Conservation (phyloP, 2,888 invertebrate species). For the Priocnemis perturbator region DNA sequence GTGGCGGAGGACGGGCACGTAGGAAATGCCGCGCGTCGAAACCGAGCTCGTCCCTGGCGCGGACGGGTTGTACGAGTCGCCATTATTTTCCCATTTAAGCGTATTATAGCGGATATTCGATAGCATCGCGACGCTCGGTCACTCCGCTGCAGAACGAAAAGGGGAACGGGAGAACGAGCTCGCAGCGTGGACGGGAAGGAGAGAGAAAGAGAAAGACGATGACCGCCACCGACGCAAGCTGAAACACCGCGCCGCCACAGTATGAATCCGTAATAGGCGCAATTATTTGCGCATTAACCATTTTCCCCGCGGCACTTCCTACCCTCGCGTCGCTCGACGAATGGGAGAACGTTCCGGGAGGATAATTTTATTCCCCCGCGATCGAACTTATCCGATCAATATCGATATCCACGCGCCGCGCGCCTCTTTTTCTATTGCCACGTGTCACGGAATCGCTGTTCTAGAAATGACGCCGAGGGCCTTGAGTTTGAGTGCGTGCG, state of each 20-base stretch:
- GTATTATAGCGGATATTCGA: slow-evolving; percentile 61
- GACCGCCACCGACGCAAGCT: slow-evolving; percentile 3
- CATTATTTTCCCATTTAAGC: slow-evolving; percentile 70
- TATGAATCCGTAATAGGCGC: slow-evolving; percentile 57
- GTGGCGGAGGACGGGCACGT: slow-evolving; percentile 21
- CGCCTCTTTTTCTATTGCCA: too few species aligned
- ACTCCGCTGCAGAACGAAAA: slow-evolving; percentile 34
- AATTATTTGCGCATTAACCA: slow-evolving; percentile 64
- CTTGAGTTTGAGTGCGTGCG: too few species aligned
- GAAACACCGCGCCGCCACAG: slow-evolving; percentile 4
- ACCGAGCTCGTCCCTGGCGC: slow-evolving; percentile 40
- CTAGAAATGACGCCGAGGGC: too few species aligned
- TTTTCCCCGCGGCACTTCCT: too few species aligned
- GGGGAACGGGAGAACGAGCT: slow-evolving; percentile 1
- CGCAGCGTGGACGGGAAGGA: not conserved
- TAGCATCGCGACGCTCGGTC: slow-evolving; percentile 52
- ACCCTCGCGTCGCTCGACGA: too few species aligned
- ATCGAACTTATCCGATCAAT: too few species aligned
- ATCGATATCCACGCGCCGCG: too few species aligned
- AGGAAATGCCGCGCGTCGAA: slow-evolving; percentile 23
- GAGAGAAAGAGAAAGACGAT: slow-evolving; percentile 2
- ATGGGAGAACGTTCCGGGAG: too few species aligned
- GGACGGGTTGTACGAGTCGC: slow-evolving; percentile 38
- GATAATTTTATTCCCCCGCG: too few species aligned
- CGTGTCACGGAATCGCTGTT: too few species aligned